A percentile compares a stretch with the other conserved stretches of the same genome.
Evolutionary conservation across 2,888 invertebrate species (phyloP).

Genomic region (Philereme transversata): DNA sequence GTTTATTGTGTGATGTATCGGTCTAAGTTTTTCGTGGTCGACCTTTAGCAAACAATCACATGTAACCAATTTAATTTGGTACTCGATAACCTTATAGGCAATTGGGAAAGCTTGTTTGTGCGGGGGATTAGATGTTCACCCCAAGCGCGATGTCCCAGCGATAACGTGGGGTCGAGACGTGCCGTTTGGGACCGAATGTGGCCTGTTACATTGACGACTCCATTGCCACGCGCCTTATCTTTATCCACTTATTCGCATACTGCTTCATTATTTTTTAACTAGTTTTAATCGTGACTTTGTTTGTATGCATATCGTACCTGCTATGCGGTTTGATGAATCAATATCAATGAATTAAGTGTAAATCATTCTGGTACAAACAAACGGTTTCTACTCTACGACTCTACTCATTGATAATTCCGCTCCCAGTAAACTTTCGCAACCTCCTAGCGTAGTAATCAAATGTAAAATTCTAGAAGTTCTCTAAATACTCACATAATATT

Average conservation of each 20-base stretch:
- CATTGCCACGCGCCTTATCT: slow-evolving; percentile 64
- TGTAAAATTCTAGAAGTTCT: no score
- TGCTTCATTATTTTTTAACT: slow-evolving; percentile 11
- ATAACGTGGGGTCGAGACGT: slow-evolving; percentile 70
- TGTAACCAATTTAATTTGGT: slow-evolving; percentile 74
- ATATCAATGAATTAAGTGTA: no score
- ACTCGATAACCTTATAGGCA: slow-evolving; percentile 73
- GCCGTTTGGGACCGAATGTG: slow-evolving; percentile 64
- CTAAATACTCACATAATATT: no score
- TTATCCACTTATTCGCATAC: slow-evolving; percentile 46
- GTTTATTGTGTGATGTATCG: slow-evolving; percentile 31
- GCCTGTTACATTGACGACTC: slow-evolving; percentile 69
- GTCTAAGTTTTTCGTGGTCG: slow-evolving; percentile 45
- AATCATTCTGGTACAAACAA: no score
- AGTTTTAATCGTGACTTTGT: no score
- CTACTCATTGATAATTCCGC: no score
- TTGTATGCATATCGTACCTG: no score
- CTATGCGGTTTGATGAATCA: no score
- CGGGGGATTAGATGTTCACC: slow-evolving; percentile 75
- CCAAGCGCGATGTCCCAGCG: slow-evolving; percentile 70
- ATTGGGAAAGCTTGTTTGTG: slow-evolving; percentile 73
- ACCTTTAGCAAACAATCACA: slow-evolving; percentile 54
- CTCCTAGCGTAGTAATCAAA: no score
- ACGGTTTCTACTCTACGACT: no score
- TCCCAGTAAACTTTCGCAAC: no score